These are phyloP conservation scores for Aphaenogaster ashmeadi DNA, from an alignment of 1,140 invertebrate genomes.

Conservation along the genomic window DNA sequence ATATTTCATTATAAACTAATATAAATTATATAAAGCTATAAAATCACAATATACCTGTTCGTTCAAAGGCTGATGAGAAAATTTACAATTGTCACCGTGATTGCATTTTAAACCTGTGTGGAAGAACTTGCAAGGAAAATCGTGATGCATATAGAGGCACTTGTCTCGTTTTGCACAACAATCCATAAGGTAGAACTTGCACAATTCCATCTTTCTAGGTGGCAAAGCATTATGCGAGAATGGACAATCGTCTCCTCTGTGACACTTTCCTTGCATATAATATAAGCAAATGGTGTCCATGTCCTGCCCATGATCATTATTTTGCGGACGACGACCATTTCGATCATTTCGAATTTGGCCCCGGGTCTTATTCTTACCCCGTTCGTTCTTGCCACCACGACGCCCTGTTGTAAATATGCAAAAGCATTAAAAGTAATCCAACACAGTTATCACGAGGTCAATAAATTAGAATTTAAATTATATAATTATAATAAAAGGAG, in stretches of 20 bases:
- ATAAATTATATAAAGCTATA: constrained; percentile 86
- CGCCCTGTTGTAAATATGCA: constrained; percentile 70
- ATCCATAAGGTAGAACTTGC: constrained; percentile 98
- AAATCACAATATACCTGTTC: constrained; percentile 88
- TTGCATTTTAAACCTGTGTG: constrained; percentile 96
- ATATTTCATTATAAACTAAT: constrained; percentile 86
- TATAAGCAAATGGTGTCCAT: constrained; percentile 92
- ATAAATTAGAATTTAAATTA: constrained; percentile 14
- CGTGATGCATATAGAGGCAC: constrained; percentile 98
- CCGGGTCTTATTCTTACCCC: constrained; percentile 84
- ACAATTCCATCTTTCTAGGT: constrained; percentile 96
- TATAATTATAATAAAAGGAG: constrained; percentile 8
- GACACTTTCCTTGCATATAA: constrained; percentile 96
- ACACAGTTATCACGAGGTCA: background rate
- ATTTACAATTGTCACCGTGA: constrained; percentile 95
- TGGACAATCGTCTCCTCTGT: constrained; percentile 92
- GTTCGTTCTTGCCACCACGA: constrained; percentile 83
- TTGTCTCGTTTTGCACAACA: constrained; percentile 98
- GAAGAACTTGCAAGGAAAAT: constrained; percentile 99
- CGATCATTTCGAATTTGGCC: constrained; percentile 82
- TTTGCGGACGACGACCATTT: constrained; percentile 81
- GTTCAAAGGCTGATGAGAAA: constrained; percentile 95
- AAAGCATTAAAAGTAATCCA: background rate
- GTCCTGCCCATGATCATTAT: constrained; percentile 88
- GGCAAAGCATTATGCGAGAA: constrained; percentile 95